These are phyloP conservation scores for Ormyrus labotus DNA, from an alignment of 2,888 invertebrate species.

Conservation along the genomic window DNA sequence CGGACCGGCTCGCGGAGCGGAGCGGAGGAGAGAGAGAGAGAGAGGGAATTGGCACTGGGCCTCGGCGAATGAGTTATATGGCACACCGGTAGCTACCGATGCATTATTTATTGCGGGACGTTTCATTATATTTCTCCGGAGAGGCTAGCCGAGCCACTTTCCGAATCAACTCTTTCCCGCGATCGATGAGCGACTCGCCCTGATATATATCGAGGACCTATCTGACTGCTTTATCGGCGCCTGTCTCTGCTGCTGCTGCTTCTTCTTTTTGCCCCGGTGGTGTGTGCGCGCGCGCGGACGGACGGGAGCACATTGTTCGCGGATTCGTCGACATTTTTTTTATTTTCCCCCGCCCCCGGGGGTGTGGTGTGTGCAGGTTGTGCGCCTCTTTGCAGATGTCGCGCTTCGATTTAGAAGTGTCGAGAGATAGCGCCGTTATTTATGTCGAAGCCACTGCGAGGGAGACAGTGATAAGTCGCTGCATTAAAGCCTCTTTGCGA, in stretches of 20 bases:
- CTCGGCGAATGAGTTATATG: constrained; percentile 72
- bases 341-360: too few relatives aligned
- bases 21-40: constrained; percentile 49
- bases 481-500: too few relatives aligned
- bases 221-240: constrained; percentile 55
- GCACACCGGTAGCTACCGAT: constrained; percentile 74
- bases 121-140: constrained; percentile 74
- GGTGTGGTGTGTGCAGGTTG: too few relatives aligned
- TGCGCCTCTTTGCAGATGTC: too few relatives aligned
- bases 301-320: too few relatives aligned
- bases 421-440: too few relatives aligned
- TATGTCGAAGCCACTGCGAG: too few relatives aligned
- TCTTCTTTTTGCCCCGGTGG: constrained; percentile 35
- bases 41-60: constrained; percentile 63
- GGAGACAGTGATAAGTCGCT: too few relatives aligned
- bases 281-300: background rate
- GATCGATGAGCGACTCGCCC: constrained; percentile 50
- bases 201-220: constrained; percentile 50
- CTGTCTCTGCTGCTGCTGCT: constrained; percentile 20
- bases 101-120: constrained; percentile 74
- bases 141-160: constrained; percentile 55
- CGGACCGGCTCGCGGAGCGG: constrained; percentile 37
- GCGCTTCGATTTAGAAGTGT: too few relatives aligned
- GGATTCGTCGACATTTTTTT: too few relatives aligned
- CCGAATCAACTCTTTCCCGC: constrained; percentile 52